Base-by-base conservation (phyloP, 2,113 vertebrate genomes). In the Pica pica region DNA sequence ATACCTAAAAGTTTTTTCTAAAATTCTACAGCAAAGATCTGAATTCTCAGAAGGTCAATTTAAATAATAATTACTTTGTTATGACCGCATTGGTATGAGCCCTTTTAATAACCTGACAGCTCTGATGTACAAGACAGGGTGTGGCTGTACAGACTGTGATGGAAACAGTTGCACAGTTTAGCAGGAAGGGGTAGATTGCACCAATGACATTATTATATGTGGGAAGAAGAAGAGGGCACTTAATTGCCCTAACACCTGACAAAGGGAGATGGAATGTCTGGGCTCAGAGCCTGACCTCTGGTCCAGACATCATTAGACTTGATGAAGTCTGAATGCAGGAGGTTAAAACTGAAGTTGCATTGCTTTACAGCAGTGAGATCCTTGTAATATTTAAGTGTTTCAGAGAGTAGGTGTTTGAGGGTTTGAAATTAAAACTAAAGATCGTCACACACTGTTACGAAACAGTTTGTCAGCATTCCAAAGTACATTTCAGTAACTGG, bases 101-200 rank as follows among this genome's bases (percentile, higher is more conserved):
- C 65, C 76, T 71, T 75, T 49, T 50, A 77, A 76, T 68, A 77
- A 81, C 83, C 68, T 87, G 68, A 37, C 74, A 81, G 18, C 42
- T 64, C 10, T 89, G 69, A 37, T 64, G 27, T 70, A 68, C 5
- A 16, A 41, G 46, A 19, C 37, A 65, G 76, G 83, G 22, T 8
- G 6, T 41, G 75, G 77, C 71, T 71, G 24, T 27, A 2, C 31
- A 10, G 35, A 22, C 42, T 82, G 78, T 27, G 44, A 53, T 83
- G 77, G 70, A 86, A 78, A 50, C 22, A 55, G 41, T 71, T 69
- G 87, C 79, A 80, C 79, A 73, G 1, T 59, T 41, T 85, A 90
- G 60, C 87, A 96, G 93, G 83, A 93, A 92, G 87, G 87, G 87
- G 85, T 93, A 94, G 94, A 95, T 96, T 93, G 57, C 70, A 81